Conservation (phyloP, 2,797 vertebrate species). For the Pelobates cultripes region DNA sequence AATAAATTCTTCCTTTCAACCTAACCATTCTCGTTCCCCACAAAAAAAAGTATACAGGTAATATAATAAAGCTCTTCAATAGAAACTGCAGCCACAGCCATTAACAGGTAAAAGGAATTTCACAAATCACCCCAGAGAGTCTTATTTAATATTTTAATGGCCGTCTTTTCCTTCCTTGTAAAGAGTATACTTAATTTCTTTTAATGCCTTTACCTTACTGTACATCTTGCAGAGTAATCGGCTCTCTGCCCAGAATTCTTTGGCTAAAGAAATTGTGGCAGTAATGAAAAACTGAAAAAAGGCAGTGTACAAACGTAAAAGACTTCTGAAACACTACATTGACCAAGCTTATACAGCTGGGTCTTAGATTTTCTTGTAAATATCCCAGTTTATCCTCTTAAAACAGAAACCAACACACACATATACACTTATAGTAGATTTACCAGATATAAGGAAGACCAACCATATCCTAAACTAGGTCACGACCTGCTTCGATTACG, state of each 20-base stretch:
- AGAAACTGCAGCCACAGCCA: not conserved
- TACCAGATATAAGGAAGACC: conserved; percentile 15
- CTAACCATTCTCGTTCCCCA: no score
- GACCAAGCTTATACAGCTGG: not conserved
- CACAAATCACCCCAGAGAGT: not conserved
- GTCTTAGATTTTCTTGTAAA: not conserved
- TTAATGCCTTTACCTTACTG: conserved; percentile 2
- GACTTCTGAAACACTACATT: conserved; percentile 8
- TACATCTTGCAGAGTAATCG: conserved; percentile 6
- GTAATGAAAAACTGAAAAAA: conserved; percentile 12
- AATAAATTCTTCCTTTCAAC: no score
- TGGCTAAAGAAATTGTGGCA: conserved; percentile 10
- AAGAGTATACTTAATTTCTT: conserved; percentile 6
- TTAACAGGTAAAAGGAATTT: conserved; percentile 4
- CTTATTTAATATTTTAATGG: conserved; percentile 3
- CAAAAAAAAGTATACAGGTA: not conserved
- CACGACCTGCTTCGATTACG: conserved; percentile 10
- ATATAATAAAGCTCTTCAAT: not conserved
- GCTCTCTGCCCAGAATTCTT: not conserved
- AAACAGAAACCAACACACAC: conserved; percentile 20
- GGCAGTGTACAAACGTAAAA: no score
- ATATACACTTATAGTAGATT: conserved; percentile 29
- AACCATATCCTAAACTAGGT: conserved; percentile 38
- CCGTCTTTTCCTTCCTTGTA: not conserved
- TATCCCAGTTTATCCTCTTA: conserved; percentile 34